phyloP scores from a whole-genome alignment of 2,797 vertebrate species.

The Eleutherodactylus coqui region DNA sequence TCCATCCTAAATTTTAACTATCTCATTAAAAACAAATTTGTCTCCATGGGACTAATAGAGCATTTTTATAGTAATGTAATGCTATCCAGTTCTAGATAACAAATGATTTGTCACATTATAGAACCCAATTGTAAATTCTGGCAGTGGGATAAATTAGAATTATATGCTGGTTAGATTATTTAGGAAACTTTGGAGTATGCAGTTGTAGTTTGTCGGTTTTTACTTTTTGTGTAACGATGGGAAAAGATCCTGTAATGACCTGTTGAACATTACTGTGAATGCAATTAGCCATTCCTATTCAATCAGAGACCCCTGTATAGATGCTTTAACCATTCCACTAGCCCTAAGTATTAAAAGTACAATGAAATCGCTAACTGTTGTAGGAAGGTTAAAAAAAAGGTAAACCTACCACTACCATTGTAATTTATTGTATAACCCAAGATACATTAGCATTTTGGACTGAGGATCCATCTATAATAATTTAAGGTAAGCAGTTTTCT shows the following conservation, averaged over 20 bases:
- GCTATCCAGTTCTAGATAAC: slow-evolving; percentile 13
- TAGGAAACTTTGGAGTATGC: not conserved
- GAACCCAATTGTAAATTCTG: not conserved
- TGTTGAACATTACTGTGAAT: slow-evolving; percentile 50
- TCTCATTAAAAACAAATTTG: slow-evolving; percentile 18
- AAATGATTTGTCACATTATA: slow-evolving; percentile 2
- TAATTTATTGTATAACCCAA: slow-evolving; percentile 52
- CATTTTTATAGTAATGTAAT: not conserved
- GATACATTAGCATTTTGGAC: slow-evolving; percentile 59
- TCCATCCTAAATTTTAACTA: slow-evolving; percentile 18
- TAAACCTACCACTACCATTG: slow-evolving; percentile 36
- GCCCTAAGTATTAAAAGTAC: not conserved
- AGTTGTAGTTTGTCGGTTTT: not conserved
- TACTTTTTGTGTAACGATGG: not conserved
- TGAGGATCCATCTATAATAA: slow-evolving; percentile 58
- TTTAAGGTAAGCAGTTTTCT: slow-evolving; percentile 59
- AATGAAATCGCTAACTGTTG: slow-evolving; percentile 17
- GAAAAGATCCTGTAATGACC: not conserved
- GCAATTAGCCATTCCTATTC: slow-evolving; percentile 11
- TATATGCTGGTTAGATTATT: not conserved
- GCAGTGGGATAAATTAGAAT: not conserved
- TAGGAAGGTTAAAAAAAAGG: slow-evolving; percentile 43
- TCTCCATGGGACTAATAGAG: not conserved
- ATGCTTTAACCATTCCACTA: slow-evolving; percentile 2
- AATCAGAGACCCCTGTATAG: not conserved